Conservation (phyloP, 1,140 invertebrate genomes). For the Drosophila mayri region DNA sequence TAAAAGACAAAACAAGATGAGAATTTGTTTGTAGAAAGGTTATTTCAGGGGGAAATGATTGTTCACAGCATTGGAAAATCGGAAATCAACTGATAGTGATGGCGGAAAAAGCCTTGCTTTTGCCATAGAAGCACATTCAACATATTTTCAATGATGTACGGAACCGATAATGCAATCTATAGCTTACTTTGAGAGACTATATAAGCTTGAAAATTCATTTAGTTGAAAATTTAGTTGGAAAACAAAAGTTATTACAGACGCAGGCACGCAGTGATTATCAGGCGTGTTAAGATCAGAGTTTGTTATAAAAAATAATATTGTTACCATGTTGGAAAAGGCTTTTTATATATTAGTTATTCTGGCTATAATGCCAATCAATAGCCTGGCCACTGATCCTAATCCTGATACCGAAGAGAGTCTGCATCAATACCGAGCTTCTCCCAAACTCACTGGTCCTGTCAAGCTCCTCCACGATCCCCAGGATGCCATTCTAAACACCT, state of each 20-base stretch:
- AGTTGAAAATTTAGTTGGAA: background rate
- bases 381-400: background rate
- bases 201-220: conserved; percentile 19
- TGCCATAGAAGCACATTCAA: conserved; percentile 19
- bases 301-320: background rate
- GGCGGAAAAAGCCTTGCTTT: conserved; percentile 28
- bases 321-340: conserved; percentile 9
- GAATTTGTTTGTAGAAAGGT: background rate
- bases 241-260: conserved; percentile 50
- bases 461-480: conserved; percentile 41
- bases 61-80: conserved; percentile 9
- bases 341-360: background rate
- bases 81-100: conserved; percentile 57
- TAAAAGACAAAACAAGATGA: conserved; percentile 46
- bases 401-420: conserved; percentile 1
- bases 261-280: conserved; percentile 69
- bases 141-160: conserved; percentile 36
- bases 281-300: conserved; percentile 45
- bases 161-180: conserved; percentile 45
- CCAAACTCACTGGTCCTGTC: conserved; percentile 55
- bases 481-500: conserved; percentile 57
- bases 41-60: background rate
- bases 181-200: conserved; percentile 30
- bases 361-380: conserved; percentile 8
- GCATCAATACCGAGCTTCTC: conserved; percentile 47